phyloP scores from a whole-genome alignment of 53 echinoderm and acorn worm genomes.

The Holothuria scabra region DNA sequence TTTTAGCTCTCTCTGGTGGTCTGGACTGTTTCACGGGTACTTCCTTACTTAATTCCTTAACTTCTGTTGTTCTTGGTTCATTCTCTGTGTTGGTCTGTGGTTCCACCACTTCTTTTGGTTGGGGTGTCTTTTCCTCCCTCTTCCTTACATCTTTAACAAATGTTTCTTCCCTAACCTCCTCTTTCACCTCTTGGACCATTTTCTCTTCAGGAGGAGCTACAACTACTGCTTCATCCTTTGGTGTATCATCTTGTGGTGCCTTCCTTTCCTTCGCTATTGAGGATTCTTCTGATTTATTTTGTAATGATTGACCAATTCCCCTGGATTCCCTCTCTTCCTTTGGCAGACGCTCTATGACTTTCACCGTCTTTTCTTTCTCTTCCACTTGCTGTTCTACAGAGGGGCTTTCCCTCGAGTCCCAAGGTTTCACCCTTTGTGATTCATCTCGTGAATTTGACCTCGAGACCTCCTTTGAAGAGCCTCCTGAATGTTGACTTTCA shows the following conservation, averaged over 20 bases:
- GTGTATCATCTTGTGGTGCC: no score
- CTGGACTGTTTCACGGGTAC: conserved; percentile 1
- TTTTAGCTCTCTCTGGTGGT: conserved; percentile 33
- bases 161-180: no score
- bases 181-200: no score
- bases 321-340: conserved; percentile 46
- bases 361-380: conserved; percentile 30
- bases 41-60: not conserved
- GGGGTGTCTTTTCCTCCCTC: no score
- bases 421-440: not conserved
- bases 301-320: not conserved
- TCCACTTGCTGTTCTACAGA: conserved; percentile 3
- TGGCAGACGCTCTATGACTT: conserved; percentile 37
- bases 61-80: not conserved
- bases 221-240: no score
- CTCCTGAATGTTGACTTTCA: conserved; percentile 32
- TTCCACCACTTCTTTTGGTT: no score
- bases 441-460: conserved; percentile 33
- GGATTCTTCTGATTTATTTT: not conserved
- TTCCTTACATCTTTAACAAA: no score
- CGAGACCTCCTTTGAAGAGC: conserved; percentile 30
- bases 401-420: conserved; percentile 34
- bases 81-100: no score
- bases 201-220: no score
- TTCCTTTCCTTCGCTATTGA: not conserved